Evolutionary conservation across 2,113 vertebrate genomes (phyloP), one percentile per base, ranked within the genome.

Genomic region (Thunnus maccoyii): DNA sequence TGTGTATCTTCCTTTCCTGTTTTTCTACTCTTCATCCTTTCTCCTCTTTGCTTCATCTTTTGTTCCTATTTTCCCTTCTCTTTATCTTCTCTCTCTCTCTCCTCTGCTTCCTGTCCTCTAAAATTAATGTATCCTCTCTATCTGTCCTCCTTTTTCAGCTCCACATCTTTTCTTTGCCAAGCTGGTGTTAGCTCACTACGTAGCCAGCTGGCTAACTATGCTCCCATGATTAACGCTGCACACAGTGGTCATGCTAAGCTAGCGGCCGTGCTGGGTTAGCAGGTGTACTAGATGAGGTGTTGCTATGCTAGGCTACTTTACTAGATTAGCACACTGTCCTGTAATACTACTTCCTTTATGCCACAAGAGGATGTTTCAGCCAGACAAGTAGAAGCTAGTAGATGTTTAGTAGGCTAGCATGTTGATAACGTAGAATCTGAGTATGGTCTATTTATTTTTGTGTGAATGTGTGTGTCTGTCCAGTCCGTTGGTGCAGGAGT

Each of bases 331-430:
- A 13, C 46, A 10, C 69, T 55, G 11, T 18, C 12, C 51, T 56
- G 16, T 68, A 48, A 64, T 52, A 20, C 70, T 51, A 3, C 62
- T 58, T 22, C 54, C 55, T 74, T 11, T n/a, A 1, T 54, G 57
- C 78, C 61, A 30, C 61, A 68, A 41, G 46, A 65, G 56, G 66
- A 85, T 81, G 89, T 89, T 88, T 92, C 87, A 90, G 86, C 79
- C 86, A 80, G 48, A 85, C 85, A 57, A 5, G 25, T 15, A 69
- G 80, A 51, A 62, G 68, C n/a, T 71, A 2, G 27, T 22, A 51
- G 25, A 64, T 8, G 7, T 70, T 56, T 48, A 25, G 5, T 13
- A 71, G 52, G 12, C 0, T 74, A 47, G 46, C 9, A n/a, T 18
- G 36, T 20, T 25, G 4, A 50, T 22, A 51, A 7, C 32, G 32